Evolutionary conservation across 1,140 invertebrate species (phyloP), one percentile per base, ranked within the genome.

Genomic region (Drosophila navojoa): DNA sequence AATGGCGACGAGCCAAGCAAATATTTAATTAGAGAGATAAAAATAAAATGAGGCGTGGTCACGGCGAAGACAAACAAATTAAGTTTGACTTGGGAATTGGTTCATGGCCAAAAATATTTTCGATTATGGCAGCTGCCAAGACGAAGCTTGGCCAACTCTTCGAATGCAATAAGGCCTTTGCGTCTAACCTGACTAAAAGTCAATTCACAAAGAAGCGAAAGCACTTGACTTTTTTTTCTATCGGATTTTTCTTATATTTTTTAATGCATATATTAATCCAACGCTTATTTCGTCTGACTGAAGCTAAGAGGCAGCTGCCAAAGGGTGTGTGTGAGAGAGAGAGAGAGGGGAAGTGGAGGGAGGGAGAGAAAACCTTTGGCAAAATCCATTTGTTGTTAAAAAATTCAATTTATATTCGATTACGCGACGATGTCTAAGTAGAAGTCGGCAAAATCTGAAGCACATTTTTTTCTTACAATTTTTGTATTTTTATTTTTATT

Each of bases 331-430:
- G 6, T 0, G 7, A 32, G 32, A 9, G 32, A 1, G 9, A 32
- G 32, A 32, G 32, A 7, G 32, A 27, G 11, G 3, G 27, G 6
- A 35, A 22, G 1, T 16, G 13, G 10, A 70, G 40, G 11, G 40
- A n/a, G 38, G 27, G 13, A 38, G 27, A 4, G 10, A 70, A 75
- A 71, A 68, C 64, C 78, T 86, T 78, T 68, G 79, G 75, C 27
- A 76, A 87, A 86, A 81, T 85, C 81, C 81, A 85, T 86, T 86
- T 87, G 68, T 86, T 87, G 82, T 79, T 76, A 70, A 71, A 76
- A 86, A 86, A 86, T 87, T 86, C 81, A 87, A 86, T 86, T 86
- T 86, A 86, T 87, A 87, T 87, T 87, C 82, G 82, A 87, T 86
- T 86, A 86, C 76, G 71, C 79, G 82, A 78, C 74, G 81, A 77